Evolutionary conservation across 2,113 vertebrate species (phyloP), one percentile per base, ranked within the genome.

Genomic region (Cheilinus undulatus): DNA sequence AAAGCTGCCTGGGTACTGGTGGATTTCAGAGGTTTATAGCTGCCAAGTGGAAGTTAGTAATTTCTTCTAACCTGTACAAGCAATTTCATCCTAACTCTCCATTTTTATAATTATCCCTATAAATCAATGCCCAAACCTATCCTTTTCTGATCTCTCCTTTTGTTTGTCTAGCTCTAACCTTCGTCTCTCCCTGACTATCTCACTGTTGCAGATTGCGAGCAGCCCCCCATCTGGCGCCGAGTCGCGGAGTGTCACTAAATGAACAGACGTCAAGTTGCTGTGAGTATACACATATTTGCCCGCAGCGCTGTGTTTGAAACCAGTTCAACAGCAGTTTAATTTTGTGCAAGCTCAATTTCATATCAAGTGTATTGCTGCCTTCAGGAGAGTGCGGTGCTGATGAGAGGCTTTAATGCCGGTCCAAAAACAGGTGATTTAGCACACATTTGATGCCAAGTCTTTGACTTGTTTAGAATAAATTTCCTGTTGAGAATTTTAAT

Each of bases 281-380:
- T 50, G 65, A 82, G 85, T 50, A 8, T 26, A n/a, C 60, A 30
- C 34, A 78, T 45, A 70, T 84, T 73, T 56, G 76, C 85, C 82
- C 0, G 28, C 50, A 76, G 79, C 63, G 1, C 60, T 71, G 73
- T 77, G 57, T 70, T 60, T 69, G 46, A 86, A 73, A 80, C 50
- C 59, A 58, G 46, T 64, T 63, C 59, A 67, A 14, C 74, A 60
- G 71, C 58, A 60, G 43, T 80, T 71, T 83, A 48, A 76, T 80
- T 85, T 69, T 46, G 66, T 59, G 1, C 50, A 30, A 51, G 62
- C 63, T 78, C 54, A 3, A 49, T 73, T 73, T 80, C 28, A 69
- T 75, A 66, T 61, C 27, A 36, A 23, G 40, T 36, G 5, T 11
- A 53, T 24, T 23, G 66, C 70, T 60, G 70, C 62, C 73, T 63